phyloP scores from a whole-genome alignment of 2,113 vertebrate genomes.

The Furnarius figulus region DNA sequence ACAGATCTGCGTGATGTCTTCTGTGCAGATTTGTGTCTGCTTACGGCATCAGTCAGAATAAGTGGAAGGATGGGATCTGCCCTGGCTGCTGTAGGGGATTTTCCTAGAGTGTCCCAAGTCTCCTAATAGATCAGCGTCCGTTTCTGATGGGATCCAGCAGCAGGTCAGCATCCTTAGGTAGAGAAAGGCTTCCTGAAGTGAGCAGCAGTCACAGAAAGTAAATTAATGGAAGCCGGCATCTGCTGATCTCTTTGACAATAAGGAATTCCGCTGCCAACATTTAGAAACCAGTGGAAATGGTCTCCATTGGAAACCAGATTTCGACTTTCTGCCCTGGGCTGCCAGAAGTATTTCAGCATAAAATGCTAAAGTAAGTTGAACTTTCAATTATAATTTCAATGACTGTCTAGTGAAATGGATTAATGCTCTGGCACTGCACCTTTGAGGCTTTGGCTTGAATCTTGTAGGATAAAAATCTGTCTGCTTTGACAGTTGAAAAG shows the following conservation, averaged over 20 bases:
- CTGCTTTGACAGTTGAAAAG: constrained; percentile 80
- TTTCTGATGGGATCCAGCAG: constrained; percentile 49
- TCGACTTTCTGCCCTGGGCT: constrained; percentile 77
- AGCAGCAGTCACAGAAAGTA: constrained; percentile 57
- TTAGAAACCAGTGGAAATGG: constrained; percentile 67
- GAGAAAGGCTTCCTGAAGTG: constrained; percentile 66
- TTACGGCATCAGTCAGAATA: constrained; percentile 32
- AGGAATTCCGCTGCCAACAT: constrained; percentile 70
- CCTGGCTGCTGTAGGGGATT: constrained; percentile 20
- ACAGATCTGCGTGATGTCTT: not conserved
- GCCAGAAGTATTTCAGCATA: constrained; percentile 76
- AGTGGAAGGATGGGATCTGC: constrained; percentile 36
- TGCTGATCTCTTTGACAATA: constrained; percentile 71
- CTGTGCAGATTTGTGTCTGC: constrained; percentile 27
- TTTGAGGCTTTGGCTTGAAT: constrained; percentile 74
- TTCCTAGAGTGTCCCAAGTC: not conserved
- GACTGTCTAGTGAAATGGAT: constrained; percentile 77
- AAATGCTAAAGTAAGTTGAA: constrained; percentile 80
- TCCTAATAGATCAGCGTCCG: constrained; percentile 56
- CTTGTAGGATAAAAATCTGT: constrained; percentile 76
- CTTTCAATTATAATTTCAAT: constrained; percentile 82
- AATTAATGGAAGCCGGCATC: constrained; percentile 66
- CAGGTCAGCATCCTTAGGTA: constrained; percentile 70
- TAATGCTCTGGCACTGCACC: constrained; percentile 70
- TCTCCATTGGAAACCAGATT: constrained; percentile 77